These are phyloP conservation scores for Serranus cabrilla DNA, from an alignment of 2,797 vertebrate species.

Conservation along the genomic window DNA sequence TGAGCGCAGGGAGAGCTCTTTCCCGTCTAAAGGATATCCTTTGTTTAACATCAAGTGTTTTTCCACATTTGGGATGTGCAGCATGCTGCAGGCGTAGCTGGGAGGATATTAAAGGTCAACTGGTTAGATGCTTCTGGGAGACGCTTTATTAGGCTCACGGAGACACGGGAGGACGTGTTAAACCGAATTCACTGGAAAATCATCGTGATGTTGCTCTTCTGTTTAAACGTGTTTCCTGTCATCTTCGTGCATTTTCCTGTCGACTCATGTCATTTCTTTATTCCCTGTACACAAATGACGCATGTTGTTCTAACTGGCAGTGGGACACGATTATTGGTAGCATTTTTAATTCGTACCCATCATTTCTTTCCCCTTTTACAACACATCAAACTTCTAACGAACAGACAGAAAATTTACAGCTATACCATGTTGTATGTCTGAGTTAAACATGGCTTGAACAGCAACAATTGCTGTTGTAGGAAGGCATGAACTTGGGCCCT, in stretches of 20 bases:
- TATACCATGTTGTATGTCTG: not conserved
- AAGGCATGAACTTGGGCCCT: not conserved
- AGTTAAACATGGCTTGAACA: not conserved
- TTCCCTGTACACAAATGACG: constrained; percentile 13
- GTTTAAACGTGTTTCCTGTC: constrained; percentile 55
- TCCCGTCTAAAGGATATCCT: constrained; percentile 85
- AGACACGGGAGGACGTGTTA: constrained; percentile 45
- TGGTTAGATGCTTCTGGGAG: constrained; percentile 39
- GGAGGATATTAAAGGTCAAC: constrained; percentile 54
- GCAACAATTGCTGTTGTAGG: not conserved
- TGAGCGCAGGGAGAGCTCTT: constrained; percentile 43
- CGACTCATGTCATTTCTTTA: constrained; percentile 30
- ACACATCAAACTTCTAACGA: not conserved
- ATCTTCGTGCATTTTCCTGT: constrained; percentile 31
- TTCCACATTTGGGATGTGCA: constrained; percentile 75
- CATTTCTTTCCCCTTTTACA: too few relatives aligned
- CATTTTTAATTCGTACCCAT: too few relatives aligned
- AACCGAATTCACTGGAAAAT: constrained; percentile 30
- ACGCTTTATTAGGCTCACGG: constrained; percentile 25
- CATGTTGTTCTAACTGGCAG: constrained; percentile 21
- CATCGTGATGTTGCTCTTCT: not conserved
- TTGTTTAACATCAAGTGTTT: constrained; percentile 84
- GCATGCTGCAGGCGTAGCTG: constrained; percentile 38
- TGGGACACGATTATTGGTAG: not conserved
- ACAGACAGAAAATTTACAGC: not conserved